Percentiles rank a stretch among this genome's conserved stretches.
Evolutionary conservation across 2,113 vertebrate species (phyloP).

Genomic region (Oncorhynchus nerka): DNA sequence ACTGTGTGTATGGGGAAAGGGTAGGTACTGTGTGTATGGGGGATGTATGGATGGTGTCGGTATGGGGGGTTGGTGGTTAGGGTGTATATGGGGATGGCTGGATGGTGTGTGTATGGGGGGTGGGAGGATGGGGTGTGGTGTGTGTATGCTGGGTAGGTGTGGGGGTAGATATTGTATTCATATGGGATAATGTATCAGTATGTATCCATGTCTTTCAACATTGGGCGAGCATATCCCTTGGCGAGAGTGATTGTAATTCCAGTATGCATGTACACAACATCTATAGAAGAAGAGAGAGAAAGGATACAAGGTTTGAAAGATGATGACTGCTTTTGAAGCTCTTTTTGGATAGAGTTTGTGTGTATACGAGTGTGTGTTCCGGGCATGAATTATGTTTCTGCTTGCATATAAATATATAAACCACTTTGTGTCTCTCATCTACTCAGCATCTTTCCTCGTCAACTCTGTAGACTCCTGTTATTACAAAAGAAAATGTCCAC

Average conservation of each 20-base stretch:
- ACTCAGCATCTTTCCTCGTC: constrained; percentile 50
- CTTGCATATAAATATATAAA: constrained; percentile 5
- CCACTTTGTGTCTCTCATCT: constrained; percentile 28
- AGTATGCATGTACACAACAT: neutral
- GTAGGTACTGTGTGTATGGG: too few relatives aligned
- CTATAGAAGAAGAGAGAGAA: neutral
- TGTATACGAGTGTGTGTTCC: neutral
- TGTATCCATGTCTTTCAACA: too few relatives aligned
- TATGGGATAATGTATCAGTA: neutral
- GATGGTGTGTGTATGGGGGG: too few relatives aligned
- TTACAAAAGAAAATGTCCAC: too few relatives aligned
- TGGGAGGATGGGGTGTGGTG: neutral
- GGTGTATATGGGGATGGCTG: too few relatives aligned
- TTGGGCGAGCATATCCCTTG: neutral
- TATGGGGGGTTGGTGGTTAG: constrained; percentile 29
- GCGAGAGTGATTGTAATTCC: neutral
- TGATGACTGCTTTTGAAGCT: too few relatives aligned
- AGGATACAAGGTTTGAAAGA: neutral
- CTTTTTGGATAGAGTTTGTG: neutral
- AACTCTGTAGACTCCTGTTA: neutral
- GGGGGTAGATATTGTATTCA: neutral
- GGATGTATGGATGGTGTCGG: constrained; percentile 16
- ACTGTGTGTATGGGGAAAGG: neutral
- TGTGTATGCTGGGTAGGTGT: neutral
- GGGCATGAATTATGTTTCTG: neutral